Evolutionary conservation across 2,888 invertebrate genomes (phyloP).

Genomic region (Belgica antarctica): DNA sequence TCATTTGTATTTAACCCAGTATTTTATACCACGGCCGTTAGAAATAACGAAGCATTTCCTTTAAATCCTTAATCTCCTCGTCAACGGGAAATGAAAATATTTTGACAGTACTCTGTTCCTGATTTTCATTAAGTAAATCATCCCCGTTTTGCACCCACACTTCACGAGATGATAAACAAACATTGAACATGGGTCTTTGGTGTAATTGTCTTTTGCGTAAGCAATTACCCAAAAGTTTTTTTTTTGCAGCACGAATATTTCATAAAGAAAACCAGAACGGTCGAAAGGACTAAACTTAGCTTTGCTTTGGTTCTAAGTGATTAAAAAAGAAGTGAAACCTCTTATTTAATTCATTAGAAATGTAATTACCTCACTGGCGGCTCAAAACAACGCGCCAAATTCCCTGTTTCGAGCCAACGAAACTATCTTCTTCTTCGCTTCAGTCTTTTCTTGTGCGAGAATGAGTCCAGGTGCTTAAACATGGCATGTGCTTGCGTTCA

Average conservation of each 20-base stretch:
- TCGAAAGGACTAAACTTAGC: background rate
- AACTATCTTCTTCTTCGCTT: constrained; percentile 1
- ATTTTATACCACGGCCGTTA: too few relatives aligned
- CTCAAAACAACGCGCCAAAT: constrained; percentile 1
- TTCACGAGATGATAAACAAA: background rate
- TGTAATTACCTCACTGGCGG: constrained; percentile 12
- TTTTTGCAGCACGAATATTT: constrained; percentile 26
- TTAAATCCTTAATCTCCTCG: background rate
- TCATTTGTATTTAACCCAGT: too few relatives aligned
- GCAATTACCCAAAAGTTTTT: constrained; percentile 5
- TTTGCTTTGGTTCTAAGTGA: background rate
- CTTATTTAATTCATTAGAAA: constrained; percentile 25
- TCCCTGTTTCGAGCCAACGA: background rate
- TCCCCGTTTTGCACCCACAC: background rate
- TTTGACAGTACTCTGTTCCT: too few relatives aligned
- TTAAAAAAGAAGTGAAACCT: constrained; percentile 3
- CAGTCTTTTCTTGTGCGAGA: background rate
- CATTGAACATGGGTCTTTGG: too few relatives aligned
- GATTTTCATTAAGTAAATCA: constrained; percentile 15
- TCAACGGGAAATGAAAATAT: background rate
- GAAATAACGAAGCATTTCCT: background rate
- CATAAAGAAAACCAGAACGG: background rate
- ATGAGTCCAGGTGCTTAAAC: constrained; percentile 14
- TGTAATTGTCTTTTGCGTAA: background rate
- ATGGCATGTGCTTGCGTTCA: constrained; percentile 22